These are phyloP conservation scores for Oncorhynchus clarkii DNA, from an alignment of 2,113 vertebrate species.

Conservation along the genomic window DNA sequence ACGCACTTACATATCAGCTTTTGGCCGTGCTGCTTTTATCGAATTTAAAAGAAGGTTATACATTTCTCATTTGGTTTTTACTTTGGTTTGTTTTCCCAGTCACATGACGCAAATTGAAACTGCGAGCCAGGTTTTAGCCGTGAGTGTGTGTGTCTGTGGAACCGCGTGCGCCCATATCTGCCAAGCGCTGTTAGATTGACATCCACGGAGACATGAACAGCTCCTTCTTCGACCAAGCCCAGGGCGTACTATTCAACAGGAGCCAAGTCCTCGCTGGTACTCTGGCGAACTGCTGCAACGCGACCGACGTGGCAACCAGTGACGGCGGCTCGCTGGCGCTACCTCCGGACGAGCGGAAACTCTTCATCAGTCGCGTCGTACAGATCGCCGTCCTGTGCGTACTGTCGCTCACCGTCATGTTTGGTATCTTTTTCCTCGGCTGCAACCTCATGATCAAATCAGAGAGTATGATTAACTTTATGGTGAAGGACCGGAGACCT, in stretches of 20 bases:
- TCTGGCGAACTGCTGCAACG: slow-evolving; percentile 82
- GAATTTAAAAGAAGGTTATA: not conserved
- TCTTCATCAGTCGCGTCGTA: slow-evolving; percentile 92
- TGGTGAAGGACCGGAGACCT: slow-evolving; percentile 91
- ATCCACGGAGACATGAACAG: slow-evolving; percentile 78
- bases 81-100: slow-evolving; percentile 40
- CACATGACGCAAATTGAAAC: slow-evolving; percentile 59
- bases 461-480: slow-evolving; percentile 98
- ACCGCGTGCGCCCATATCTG: slow-evolving; percentile 13
- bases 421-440: slow-evolving; percentile 94
- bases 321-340: slow-evolving; percentile 80
- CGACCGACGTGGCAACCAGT: slow-evolving; percentile 76
- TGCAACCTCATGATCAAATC: slow-evolving; percentile 99
- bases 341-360: slow-evolving; percentile 84
- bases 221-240: slow-evolving; percentile 84
- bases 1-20: slow-evolving; percentile 26
- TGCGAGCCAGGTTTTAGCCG: slow-evolving; percentile 38
- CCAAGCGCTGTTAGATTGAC: slow-evolving; percentile 7
- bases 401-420: slow-evolving; percentile 92
- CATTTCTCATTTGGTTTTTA: not conserved
- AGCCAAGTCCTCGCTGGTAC: slow-evolving; percentile 81
- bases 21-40: not conserved
- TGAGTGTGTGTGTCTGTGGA: slow-evolving; percentile 22
- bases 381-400: slow-evolving; percentile 96
- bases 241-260: slow-evolving; percentile 79